Evolutionary conservation across 2,797 vertebrate species (phyloP).

Genomic region (Bradypodion pumilum): DNA sequence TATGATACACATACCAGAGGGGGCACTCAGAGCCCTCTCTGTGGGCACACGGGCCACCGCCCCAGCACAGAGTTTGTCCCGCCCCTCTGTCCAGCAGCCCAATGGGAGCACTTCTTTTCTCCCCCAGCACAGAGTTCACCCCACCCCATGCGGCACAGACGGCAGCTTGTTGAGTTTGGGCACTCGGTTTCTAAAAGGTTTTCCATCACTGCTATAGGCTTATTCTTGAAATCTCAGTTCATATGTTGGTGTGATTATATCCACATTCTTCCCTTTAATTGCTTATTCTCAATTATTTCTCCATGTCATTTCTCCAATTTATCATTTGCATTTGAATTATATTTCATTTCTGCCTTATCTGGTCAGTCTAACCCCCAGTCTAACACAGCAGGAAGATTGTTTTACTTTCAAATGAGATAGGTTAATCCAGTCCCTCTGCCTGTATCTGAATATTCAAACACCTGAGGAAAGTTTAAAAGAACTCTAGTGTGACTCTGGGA

Average conservation of each 20-base stretch:
- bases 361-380: conserved; percentile 38
- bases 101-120: no score
- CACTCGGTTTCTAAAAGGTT: no score
- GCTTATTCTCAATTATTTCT: conserved; percentile 48
- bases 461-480: neutral
- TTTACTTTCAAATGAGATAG: conserved; percentile 12
- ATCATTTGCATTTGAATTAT: conserved; percentile 52
- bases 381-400: conserved; percentile 47
- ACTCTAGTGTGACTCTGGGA: neutral
- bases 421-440: conserved; percentile 11
- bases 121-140: no score
- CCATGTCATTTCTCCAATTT: conserved; percentile 34
- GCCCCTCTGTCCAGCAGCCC: no score
- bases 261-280: conserved; percentile 27
- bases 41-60: no score
- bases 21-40: no score
- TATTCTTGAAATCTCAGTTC: conserved; percentile 29
- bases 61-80: no score
- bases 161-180: no score
- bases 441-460: conserved; percentile 32
- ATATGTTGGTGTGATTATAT: conserved; percentile 12
- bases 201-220: no score
- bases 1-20: no score
- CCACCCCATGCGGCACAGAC: no score
- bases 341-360: conserved; percentile 44